Base-by-base conservation (phyloP, 2,113 vertebrate genomes). In the Dicaeum eximium region DNA sequence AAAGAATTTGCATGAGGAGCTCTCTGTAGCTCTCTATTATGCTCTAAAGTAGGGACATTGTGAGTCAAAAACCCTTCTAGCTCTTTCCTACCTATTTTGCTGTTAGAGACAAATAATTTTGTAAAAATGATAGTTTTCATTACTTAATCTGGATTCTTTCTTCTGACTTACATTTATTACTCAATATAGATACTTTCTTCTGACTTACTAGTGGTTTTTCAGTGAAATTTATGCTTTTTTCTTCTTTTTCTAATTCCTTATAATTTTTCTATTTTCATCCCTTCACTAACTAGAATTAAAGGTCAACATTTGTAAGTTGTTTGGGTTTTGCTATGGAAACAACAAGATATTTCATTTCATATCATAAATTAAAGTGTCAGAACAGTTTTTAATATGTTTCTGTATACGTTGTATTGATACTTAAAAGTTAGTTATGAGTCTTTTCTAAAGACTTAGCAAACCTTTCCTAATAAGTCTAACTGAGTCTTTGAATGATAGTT, bases 371-470 rank as follows among this genome's bases (percentile, higher is more conserved):
- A 72, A 95, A 78, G 4, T 48, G 20, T 44, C 48, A 72, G 57
- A 71, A 69, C 2, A 35, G 17, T 30, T 88, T 80, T 66, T 86
- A 53, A 48, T 56, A 10, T 45, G 30, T 74, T 90, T 90, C 57
- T 45, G 13, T 57, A 19, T 47, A 28, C n/a, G n/a, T 42, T 47
- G 38, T 73, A 71, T 25, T 67, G 33, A 72, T 53, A 65, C 10
- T 74, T 82, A 38, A 79, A 87, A 82, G 40, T 67, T 85, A 45
- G 15, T 92, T n/a, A n/a, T 64, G 10, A 79, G 9, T 27, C 69
- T 87, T 94, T 86, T 65, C n/a, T 40, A 56, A 92, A 79, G 51
- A 90, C n/a, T 84, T 86, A 67, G 37, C 74, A 95, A 86, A 92
- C 88, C 44, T 92, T 86, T 87, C 62, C 85, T 74, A 93, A 74